Evolutionary conservation across 2,888 invertebrate species (phyloP), one percentile per base, ranked within the genome.

Genomic region (Andrena trimmerana): DNA sequence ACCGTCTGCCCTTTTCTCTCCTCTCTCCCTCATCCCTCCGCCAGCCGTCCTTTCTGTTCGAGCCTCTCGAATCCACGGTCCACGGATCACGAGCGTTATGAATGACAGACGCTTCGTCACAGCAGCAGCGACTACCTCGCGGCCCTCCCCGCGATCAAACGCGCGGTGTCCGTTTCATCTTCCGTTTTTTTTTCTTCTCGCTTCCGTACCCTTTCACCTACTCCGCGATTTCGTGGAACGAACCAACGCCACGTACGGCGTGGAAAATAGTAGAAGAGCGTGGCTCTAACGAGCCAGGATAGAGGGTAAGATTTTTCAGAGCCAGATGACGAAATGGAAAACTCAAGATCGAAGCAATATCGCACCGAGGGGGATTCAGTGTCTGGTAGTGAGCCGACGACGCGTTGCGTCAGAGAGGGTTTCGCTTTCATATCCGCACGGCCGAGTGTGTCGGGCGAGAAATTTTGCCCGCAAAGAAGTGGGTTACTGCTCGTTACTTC

Each of bases 71-170:
- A 77, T 85, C 71, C 71, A 66, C 76, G 54, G 57, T 71, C 80
- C 76, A 63, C 75, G 66, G 79, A 86, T 88, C 88, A 71, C 67
- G 72, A 57, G 36, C 66, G 82, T 86, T 87, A 88, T 86, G 89
- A 90, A 90, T 86, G 90, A 88, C 90, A 78, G 85, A 82, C 90
- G 87, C 83, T 83, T 84, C 82, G 86, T 85, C 80, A 86, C 84
- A 76, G 79, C 81, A 42, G 69, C 78, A 71, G 57, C 82, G 67
- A 81, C 83, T 81, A 73, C 78, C 60, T 76, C 52, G 71, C 57
- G 68, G 27, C 54, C 65, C 31, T 65, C 69, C 57, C 27, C 16
- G 59, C 42, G n/a, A 70, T 57, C 63, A 10, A 63, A n/a, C 72
- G 59, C 57, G 27, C 59, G 36, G 54, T 73, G 60, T 31, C 48